These are phyloP conservation scores for Edolisoma coerulescens DNA, from an alignment of 2,113 vertebrate genomes.

Conservation along the genomic window DNA sequence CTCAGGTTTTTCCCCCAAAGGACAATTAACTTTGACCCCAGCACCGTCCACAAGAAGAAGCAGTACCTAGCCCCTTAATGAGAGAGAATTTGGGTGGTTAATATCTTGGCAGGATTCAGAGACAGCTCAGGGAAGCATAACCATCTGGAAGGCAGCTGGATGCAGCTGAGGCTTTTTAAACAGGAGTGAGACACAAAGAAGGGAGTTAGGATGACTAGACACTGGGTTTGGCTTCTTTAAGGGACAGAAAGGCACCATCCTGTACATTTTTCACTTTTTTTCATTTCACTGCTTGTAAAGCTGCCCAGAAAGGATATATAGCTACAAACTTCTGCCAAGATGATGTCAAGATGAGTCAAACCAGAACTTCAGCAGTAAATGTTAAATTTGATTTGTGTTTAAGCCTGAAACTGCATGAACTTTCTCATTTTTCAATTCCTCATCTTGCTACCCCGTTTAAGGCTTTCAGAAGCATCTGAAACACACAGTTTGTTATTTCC, in stretches of 20 bases:
- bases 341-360: constrained; percentile 48
- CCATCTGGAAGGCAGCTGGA: background rate
- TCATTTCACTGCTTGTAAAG: background rate
- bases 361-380: constrained; percentile 16
- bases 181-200: background rate
- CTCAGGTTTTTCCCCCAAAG: background rate
- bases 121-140: background rate
- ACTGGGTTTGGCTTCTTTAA: background rate
- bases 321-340: constrained; percentile 22
- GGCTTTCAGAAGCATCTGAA: constrained; percentile 4
- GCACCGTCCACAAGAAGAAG: background rate
- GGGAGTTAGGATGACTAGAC: background rate
- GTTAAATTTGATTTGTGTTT: background rate
- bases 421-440: background rate
- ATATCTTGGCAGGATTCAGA: background rate
- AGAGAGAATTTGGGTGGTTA: background rate
- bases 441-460: background rate
- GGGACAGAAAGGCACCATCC: constrained; percentile 32
- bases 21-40: background rate
- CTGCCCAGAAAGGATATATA: constrained; percentile 26
- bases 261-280: constrained; percentile 7
- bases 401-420: background rate
- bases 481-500: background rate
- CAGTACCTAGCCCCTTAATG: background rate
- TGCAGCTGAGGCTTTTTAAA: background rate